These are phyloP conservation scores for Acleris holmiana DNA, from an alignment of 2,888 invertebrate genomes.

Conservation along the genomic window DNA sequence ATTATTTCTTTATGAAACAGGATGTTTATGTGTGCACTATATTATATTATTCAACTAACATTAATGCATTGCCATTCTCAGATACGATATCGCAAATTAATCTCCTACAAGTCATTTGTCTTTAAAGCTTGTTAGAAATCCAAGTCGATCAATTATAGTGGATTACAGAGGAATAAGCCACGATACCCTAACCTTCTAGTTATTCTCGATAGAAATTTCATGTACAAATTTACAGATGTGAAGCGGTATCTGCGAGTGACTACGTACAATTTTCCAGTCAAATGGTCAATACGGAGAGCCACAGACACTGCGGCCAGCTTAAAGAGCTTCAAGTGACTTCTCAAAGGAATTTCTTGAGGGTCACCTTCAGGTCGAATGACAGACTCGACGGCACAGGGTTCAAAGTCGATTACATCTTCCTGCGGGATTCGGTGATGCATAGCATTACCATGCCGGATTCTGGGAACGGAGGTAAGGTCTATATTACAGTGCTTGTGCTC, in stretches of 20 bases:
- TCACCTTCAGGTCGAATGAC: slow-evolving; percentile 97
- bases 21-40: too few relatives aligned
- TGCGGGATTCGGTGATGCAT: slow-evolving; percentile 87
- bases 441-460: slow-evolving; percentile 67
- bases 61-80: background rate
- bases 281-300: slow-evolving; percentile 92
- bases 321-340: slow-evolving; percentile 92
- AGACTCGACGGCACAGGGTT: slow-evolving; percentile 97
- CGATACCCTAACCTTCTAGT: background rate
- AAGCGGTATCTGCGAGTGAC: slow-evolving; percentile 95
- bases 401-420: slow-evolving; percentile 94
- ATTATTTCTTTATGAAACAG: too few relatives aligned
- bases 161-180: too few relatives aligned
- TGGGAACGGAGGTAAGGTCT: slow-evolving; percentile 56
- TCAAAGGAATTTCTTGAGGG: slow-evolving; percentile 94
- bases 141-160: too few relatives aligned
- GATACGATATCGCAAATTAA: too few relatives aligned
- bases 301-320: slow-evolving; percentile 93
- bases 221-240: slow-evolving; percentile 87
- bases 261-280: slow-evolving; percentile 98
- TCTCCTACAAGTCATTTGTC: too few relatives aligned
- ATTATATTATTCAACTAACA: too few relatives aligned
- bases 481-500: background rate
- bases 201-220: background rate
- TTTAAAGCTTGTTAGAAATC: too few relatives aligned